Evolutionary conservation across 2,113 vertebrate genomes (phyloP), one percentile per base, ranked within the genome.

Genomic region (Pomatorhinus ruficollis): DNA sequence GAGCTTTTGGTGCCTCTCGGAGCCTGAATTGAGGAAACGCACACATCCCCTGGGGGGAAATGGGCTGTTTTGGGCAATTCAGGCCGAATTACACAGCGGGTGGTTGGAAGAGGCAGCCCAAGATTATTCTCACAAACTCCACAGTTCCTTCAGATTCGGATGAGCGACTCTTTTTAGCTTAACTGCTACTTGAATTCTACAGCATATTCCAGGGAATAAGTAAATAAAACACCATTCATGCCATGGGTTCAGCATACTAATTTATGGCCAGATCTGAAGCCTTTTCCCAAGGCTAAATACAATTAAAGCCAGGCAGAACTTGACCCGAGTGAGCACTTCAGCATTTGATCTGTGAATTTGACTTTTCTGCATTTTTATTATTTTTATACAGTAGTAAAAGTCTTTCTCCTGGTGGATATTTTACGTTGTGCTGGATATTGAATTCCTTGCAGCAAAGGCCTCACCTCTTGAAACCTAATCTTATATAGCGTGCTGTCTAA

Each of bases 261-360:
- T 95, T 93, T 93, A 56, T 71, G 92, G 71, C 85, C 87, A 93
- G 91, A 94, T 94, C 75, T 93, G 83, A 96, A 96, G 80, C 63
- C 89, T 94, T 96, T 92, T 95, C 94, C 88, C 94, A 86, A 96
- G 96, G 91, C 96, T 93, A 95, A 95, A 95, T 92, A 93, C 94
- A 93, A 86, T 94, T 95, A 95, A 96, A 93, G 79, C 88, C 87
- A 96, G 66, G 77, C 90, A 93, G 94, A 80, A 92, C 83, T 92
- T 95, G 87, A 90, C 86, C 93, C 30, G 19, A 89, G 84, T 42
- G 82, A 97, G 88, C 82, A 82, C 69, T 95, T 92, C 53, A 74
- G 56, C 64, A 87, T 95, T 94, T 95, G 87, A 88, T 90, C 90
- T 92, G 76, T 75, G 81, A 95, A 93, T 96, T 95, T 92, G 59